Evolutionary conservation across 1,140 invertebrate species (phyloP).

Genomic region (Drosophila tristis): DNA sequence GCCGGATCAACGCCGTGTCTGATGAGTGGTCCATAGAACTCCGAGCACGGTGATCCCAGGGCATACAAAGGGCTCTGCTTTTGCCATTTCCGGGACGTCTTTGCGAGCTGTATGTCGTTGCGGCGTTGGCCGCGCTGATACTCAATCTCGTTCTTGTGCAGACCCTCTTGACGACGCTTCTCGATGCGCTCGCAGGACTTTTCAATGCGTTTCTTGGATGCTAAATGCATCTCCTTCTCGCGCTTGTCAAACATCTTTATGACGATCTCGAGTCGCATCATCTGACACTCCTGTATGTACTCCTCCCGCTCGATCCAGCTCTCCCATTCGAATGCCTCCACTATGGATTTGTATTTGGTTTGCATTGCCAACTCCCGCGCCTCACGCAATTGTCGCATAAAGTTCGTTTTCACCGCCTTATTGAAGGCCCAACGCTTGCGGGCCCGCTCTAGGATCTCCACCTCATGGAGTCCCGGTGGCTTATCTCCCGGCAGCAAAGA

Average conservation of each 20-base stretch:
- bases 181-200: constrained; percentile 77
- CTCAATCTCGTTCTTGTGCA: constrained; percentile 80
- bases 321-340: constrained; percentile 83
- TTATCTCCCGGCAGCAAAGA: constrained; percentile 58
- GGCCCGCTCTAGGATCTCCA: constrained; percentile 74
- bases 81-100: constrained; percentile 50
- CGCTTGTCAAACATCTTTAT: constrained; percentile 83
- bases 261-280: constrained; percentile 86
- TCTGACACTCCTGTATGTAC: constrained; percentile 87
- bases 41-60: constrained; percentile 84
- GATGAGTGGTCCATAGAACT: constrained; percentile 85
- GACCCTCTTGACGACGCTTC: constrained; percentile 75
- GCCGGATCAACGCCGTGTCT: constrained; percentile 85
- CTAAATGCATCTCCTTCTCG: constrained; percentile 75
- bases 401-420: constrained; percentile 58
- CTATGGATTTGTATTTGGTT: constrained; percentile 43
- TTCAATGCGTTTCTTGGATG: constrained; percentile 84
- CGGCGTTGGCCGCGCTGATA: constrained; percentile 78
- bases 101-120: constrained; percentile 47
- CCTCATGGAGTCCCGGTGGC: constrained; percentile 74
- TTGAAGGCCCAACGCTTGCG: constrained; percentile 74
- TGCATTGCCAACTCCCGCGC: constrained; percentile 34
- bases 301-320: constrained; percentile 80
- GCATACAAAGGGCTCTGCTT: constrained; percentile 84
- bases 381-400: constrained; percentile 34